Evolutionary conservation across 2,888 invertebrate species (phyloP).

Genomic region (Volucella zonaria): DNA sequence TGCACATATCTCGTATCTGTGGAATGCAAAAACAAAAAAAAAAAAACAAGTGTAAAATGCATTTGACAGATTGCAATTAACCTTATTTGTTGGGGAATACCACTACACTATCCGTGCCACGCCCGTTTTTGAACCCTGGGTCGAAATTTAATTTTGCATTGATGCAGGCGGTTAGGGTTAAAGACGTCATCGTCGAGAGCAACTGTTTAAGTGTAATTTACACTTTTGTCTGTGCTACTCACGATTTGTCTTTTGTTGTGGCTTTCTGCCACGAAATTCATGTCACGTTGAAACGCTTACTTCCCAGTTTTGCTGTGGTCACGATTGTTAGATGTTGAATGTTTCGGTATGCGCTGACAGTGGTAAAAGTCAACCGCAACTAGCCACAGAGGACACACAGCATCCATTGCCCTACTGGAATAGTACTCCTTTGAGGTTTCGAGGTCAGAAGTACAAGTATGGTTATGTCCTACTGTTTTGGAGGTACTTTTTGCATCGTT

Average conservation of each 20-base stretch:
- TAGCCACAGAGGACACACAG: constrained; percentile 3
- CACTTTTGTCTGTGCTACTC: constrained; percentile 47
- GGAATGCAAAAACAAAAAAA: too few species aligned
- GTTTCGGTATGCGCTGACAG: constrained; percentile 35
- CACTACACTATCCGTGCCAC: background rate
- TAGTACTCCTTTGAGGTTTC: constrained; percentile 68
- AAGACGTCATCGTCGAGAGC: background rate
- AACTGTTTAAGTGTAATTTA: background rate
- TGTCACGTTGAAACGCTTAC: constrained; percentile 64
- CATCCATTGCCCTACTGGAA: constrained; percentile 46
- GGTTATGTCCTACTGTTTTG: constrained; percentile 34
- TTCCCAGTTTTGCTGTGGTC: constrained; percentile 51
- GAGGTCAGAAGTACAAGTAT: constrained; percentile 49
- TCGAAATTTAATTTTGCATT: constrained; percentile 27
- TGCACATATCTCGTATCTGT: too few species aligned
- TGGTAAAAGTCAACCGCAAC: constrained; percentile 46
- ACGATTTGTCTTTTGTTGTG: constrained; percentile 67
- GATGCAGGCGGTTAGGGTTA: background rate
- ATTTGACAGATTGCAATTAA: constrained; percentile 64
- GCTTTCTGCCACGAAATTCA: constrained; percentile 67
- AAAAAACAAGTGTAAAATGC: background rate
- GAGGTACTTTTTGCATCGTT: background rate
- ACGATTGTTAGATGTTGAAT: constrained; percentile 54
- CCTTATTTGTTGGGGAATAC: constrained; percentile 41
- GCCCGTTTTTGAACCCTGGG: constrained; percentile 52